Evolutionary conservation across 2,113 vertebrate genomes (phyloP), one percentile per base, ranked within the genome.

Genomic region (Xiphias gladius): DNA sequence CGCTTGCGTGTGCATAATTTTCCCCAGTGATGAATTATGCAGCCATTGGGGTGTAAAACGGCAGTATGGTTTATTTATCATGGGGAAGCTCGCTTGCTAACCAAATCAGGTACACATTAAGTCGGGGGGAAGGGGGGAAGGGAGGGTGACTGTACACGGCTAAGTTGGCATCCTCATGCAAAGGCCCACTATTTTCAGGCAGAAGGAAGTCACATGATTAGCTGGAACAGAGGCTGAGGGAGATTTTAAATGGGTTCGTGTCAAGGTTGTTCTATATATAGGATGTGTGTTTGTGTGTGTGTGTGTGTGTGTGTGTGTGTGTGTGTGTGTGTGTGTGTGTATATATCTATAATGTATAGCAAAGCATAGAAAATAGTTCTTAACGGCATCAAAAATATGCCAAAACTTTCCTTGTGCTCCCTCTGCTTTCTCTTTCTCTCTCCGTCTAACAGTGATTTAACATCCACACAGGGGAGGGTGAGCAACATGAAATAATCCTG

Each of bases 11-110:
- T 82, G 68, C 63, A 4, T 54, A 61, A 7, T 75, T 82, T 67
- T 63, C 35, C 83, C 74, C 37, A 0, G n/a, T 39, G 70, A 85
- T 91, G 81, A 89, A 91, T 91, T 85, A 91, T 91, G 71, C 65
- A 85, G 70, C 62, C 77, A 80, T 78, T 26, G 1, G 76, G 55
- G 62, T 67, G 71, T 50, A 63, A 86, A 93, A 79, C 26, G 19
- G 17, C 46, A 2, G 22, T 37, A 85, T 89, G 91, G 20, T 88
- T 89, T 84, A 86, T 92, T 92, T 84, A 91, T 92, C 65, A 35
- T 8, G n/a, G 4, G 28, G 28, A 73, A 76, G 81, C 72, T 35
- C n/a, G 32, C 30, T 72, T 41, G 26, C 68, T 50, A 50, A 75
- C 22, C 37, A 59, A 86, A 89, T 73, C 78, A 73, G 66, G 50